Conservation (phyloP, 2,113 vertebrate species). For the Tylochromis polylepis region DNA sequence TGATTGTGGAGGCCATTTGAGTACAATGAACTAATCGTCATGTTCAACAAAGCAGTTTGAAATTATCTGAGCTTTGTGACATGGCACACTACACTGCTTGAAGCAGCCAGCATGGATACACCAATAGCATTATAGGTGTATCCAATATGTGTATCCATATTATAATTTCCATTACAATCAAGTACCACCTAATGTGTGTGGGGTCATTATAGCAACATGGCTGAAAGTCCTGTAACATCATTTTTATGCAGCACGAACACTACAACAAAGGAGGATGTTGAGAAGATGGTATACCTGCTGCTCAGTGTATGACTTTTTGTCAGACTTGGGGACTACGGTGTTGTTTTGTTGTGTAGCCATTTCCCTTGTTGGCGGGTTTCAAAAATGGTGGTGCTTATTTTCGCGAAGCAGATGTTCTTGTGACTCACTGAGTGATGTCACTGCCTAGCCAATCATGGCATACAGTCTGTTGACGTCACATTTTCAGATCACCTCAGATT, state of each 20-base stretch:
- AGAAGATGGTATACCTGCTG: not conserved
- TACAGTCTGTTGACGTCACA: not conserved
- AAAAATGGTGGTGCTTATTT: not conserved
- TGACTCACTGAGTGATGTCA: not conserved
- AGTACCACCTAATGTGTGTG: too few species aligned
- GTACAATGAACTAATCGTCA: not conserved
- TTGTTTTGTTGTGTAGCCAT: not conserved
- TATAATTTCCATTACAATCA: not conserved
- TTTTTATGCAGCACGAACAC: too few species aligned
- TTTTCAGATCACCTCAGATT: not conserved
- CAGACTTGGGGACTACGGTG: not conserved
- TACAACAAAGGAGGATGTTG: not conserved
- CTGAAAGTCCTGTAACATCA: too few species aligned
- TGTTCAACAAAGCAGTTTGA: not conserved
- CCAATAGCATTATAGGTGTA: too few species aligned
- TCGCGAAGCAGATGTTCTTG: not conserved
- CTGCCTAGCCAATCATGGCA: not conserved
- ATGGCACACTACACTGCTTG: not conserved
- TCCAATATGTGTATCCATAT: too few species aligned
- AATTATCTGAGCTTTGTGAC: not conserved
- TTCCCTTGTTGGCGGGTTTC: not conserved
- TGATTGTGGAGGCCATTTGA: not conserved
- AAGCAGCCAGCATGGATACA: not conserved
- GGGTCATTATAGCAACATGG: too few species aligned
- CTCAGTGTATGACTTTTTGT: not conserved